A percentile compares a stretch with the other conserved stretches of the same genome.
phyloP scores from a whole-genome alignment of 2,797 vertebrate genomes.

The Darevskia mixta region DNA sequence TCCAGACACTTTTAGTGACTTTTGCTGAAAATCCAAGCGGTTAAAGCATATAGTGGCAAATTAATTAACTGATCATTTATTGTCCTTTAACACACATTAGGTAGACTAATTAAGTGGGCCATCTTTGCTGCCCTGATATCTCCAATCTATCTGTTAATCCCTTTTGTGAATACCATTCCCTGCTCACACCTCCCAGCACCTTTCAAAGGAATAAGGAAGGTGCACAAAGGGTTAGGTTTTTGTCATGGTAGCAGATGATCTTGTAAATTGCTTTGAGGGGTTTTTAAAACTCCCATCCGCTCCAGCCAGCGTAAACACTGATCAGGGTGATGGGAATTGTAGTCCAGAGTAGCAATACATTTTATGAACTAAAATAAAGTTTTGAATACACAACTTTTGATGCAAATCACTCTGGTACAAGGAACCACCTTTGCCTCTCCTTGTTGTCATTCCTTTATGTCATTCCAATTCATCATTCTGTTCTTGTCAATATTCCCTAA shows the following conservation, averaged over 20 bases:
- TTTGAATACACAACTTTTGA: background rate
- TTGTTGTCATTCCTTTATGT: background rate
- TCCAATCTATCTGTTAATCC: too few relatives aligned
- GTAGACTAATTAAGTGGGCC: too few relatives aligned
- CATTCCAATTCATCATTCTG: too few relatives aligned
- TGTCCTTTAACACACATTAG: background rate
- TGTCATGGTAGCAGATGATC: background rate
- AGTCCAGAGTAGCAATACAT: accelerated
- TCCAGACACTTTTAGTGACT: too few relatives aligned
- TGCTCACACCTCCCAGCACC: background rate
- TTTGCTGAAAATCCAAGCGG: too few relatives aligned
- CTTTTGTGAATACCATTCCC: background rate
- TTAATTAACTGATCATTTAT: background rate
- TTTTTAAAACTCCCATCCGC: too few relatives aligned
- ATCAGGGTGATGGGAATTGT: too few relatives aligned
- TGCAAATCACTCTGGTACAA: background rate
- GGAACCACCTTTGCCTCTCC: background rate
- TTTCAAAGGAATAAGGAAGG: background rate
- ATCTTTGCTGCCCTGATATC: background rate
- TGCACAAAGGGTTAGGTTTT: background rate
- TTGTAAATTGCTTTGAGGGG: too few relatives aligned
- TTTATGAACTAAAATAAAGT: too few relatives aligned
- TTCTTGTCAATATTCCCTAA: background rate
- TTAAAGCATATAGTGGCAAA: too few relatives aligned
- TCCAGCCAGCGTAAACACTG: too few relatives aligned